Conservation (phyloP, 2,888 invertebrate species). For the Eledona agricola region DNA sequence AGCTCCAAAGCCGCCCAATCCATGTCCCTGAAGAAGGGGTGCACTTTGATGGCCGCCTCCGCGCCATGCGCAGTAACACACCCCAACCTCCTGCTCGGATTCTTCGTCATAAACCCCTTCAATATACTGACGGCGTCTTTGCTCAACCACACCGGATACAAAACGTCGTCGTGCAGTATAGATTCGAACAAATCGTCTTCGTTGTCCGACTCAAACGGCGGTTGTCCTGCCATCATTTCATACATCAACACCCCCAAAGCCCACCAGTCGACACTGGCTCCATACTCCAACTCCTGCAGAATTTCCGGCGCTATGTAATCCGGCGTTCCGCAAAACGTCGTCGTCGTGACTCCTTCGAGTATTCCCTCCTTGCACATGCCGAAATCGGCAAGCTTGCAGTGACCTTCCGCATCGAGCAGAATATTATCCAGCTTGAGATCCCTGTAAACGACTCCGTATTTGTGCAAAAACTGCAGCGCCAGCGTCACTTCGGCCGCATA, state of each 20-base stretch:
- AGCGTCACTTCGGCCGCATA: slow-evolving; percentile 99
- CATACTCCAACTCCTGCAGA: slow-evolving; percentile 70
- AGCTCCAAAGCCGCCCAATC: slow-evolving; percentile 96
- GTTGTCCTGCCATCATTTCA: slow-evolving; percentile 99
- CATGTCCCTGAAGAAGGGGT: slow-evolving; percentile 92
- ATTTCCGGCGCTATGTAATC: slow-evolving; percentile 98
- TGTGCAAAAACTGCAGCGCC: slow-evolving; percentile 96
- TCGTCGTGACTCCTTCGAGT: slow-evolving; percentile 85
- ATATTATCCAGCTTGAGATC: slow-evolving; percentile 99
- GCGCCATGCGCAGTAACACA: slow-evolving; percentile 79
- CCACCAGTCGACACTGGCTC: slow-evolving; percentile 95
- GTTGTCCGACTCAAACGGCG: slow-evolving; percentile 99
- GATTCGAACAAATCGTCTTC: slow-evolving; percentile 99
- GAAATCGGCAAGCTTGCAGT: slow-evolving; percentile 93
- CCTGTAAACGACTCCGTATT: slow-evolving; percentile 97
- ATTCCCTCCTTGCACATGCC: slow-evolving; percentile 96
- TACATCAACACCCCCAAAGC: slow-evolving; percentile 98
- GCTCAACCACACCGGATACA: slow-evolving; percentile 97
- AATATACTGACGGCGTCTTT: slow-evolving; percentile 91
- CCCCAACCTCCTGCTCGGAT: slow-evolving; percentile 91
- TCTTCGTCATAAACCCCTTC: slow-evolving; percentile 98
- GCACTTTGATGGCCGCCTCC: slow-evolving; percentile 88
- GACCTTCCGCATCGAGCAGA: slow-evolving; percentile 93
- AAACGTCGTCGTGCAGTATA: slow-evolving; percentile 97
- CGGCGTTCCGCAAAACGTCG: slow-evolving; percentile 99